phyloP scores from a whole-genome alignment of 2,113 vertebrate species.

The Engystomops pustulosus region DNA sequence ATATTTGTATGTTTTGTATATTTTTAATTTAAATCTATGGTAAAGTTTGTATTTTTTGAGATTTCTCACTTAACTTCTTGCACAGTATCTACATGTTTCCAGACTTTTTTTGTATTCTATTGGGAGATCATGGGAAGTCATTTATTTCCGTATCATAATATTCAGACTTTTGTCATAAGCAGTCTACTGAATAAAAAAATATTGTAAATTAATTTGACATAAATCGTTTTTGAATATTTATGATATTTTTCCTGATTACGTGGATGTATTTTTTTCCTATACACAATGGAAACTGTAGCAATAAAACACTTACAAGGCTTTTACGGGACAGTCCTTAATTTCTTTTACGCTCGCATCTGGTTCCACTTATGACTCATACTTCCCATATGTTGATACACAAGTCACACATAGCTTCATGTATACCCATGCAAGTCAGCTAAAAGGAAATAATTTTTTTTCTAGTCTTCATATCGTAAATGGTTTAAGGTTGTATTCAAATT shows the following conservation, averaged over 20 bases:
- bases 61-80: too few relatives aligned
- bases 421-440: too few relatives aligned
- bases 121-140: too few relatives aligned
- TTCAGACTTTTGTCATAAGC: neutral
- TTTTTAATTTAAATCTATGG: too few relatives aligned
- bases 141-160: too few relatives aligned
- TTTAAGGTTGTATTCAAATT: neutral
- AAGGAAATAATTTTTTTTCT: neutral
- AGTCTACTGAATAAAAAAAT: neutral
- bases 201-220: neutral
- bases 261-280: neutral
- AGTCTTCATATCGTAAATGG: too few relatives aligned
- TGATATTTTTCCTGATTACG: neutral
- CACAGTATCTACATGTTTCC: too few relatives aligned
- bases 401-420: neutral
- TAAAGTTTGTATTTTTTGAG: too few relatives aligned
- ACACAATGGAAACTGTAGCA: constrained; percentile 58
- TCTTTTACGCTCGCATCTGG: constrained; percentile 70
- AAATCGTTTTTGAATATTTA: neutral
- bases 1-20: too few relatives aligned
- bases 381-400: constrained; percentile 69
- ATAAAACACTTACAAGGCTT: constrained; percentile 64
- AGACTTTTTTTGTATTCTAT: too few relatives aligned
- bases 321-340: constrained; percentile 66
- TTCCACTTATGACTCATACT: constrained; percentile 76